phyloP scores from a whole-genome alignment of 2,888 invertebrate genomes.

The Trachelus troglodyta region DNA sequence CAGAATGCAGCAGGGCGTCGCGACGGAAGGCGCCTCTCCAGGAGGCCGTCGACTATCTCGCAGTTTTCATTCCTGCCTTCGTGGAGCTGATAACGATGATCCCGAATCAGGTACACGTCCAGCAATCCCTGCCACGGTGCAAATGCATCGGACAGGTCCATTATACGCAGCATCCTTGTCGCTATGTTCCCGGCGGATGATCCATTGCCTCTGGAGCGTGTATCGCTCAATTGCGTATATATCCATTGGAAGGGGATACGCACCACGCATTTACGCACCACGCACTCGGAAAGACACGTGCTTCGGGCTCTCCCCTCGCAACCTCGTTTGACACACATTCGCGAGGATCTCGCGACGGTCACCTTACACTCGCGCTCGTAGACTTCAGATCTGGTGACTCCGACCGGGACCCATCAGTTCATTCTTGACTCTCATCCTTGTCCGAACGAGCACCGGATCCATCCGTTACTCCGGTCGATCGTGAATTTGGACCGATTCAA shows the following conservation, averaged over 20 bases:
- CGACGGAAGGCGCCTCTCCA: slow-evolving; percentile 60
- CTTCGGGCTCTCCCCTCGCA: slow-evolving; percentile 14
- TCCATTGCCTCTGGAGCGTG: neutral
- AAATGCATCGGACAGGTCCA: neutral
- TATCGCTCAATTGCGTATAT: neutral
- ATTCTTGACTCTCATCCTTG: neutral
- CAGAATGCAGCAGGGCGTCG: slow-evolving; percentile 26
- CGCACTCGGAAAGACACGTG: neutral
- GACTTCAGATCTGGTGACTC: neutral
- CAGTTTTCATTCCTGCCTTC: slow-evolving; percentile 77
- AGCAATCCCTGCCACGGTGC: neutral
- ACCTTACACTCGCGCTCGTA: neutral
- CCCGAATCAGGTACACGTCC: slow-evolving; percentile 60
- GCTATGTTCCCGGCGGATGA: neutral
- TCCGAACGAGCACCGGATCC: neutral
- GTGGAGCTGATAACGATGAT: slow-evolving; percentile 68
- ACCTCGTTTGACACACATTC: slow-evolving; percentile 34
- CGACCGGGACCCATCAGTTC: neutral
- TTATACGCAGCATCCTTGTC: neutral
- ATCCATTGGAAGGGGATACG: neutral
- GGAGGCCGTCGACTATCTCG: slow-evolving; percentile 71
- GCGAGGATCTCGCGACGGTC: neutral
- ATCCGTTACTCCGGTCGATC: neutral
- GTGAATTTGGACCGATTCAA: neutral
- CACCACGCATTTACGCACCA: slow-evolving; percentile 21